These are phyloP conservation scores for Nasonia giraulti DNA, from an alignment of 1,140 invertebrate genomes.

Conservation along the genomic window DNA sequence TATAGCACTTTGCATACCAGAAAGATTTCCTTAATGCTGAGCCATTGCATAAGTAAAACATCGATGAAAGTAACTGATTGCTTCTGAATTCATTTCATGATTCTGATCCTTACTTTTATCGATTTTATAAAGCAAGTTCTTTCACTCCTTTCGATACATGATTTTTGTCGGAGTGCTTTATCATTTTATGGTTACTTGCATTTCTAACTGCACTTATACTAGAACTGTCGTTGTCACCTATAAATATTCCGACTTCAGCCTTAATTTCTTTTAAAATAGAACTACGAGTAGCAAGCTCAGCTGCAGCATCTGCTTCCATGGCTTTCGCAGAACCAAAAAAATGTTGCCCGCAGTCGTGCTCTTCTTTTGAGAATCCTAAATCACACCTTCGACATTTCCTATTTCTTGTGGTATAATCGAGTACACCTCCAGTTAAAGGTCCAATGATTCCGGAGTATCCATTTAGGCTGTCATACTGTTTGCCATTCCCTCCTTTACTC, in stretches of 20 bases:
- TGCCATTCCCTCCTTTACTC: no score
- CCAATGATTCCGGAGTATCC: no score
- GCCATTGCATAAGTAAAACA: slow-evolving; percentile 13
- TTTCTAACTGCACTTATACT: slow-evolving; percentile 12
- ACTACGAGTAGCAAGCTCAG: slow-evolving; percentile 28
- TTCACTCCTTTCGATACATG: slow-evolving; percentile 28
- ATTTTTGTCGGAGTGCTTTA: slow-evolving; percentile 33
- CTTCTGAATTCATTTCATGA: slow-evolving; percentile 27
- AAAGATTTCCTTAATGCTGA: no score
- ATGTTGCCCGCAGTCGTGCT: slow-evolving; percentile 42
- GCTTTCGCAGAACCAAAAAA: slow-evolving; percentile 38
- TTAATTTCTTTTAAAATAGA: slow-evolving; percentile 23
- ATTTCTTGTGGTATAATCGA: background rate
- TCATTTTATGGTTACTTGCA: slow-evolving; percentile 15
- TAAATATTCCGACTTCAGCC: slow-evolving; percentile 17
- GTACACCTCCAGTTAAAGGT: no score
- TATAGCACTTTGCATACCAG: no score
- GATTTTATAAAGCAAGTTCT: slow-evolving; percentile 10
- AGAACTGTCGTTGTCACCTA: slow-evolving; percentile 27
- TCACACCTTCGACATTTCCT: slow-evolving; percentile 42
- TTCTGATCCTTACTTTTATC: slow-evolving; percentile 16
- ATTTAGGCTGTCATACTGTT: no score
- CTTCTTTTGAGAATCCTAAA: slow-evolving; percentile 15
- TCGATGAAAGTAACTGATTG: slow-evolving; percentile 18
- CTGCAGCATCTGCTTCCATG: slow-evolving; percentile 38